Base-by-base conservation (phyloP, 2,113 vertebrate species). In the pig (Sus scrofa) region DNA sequence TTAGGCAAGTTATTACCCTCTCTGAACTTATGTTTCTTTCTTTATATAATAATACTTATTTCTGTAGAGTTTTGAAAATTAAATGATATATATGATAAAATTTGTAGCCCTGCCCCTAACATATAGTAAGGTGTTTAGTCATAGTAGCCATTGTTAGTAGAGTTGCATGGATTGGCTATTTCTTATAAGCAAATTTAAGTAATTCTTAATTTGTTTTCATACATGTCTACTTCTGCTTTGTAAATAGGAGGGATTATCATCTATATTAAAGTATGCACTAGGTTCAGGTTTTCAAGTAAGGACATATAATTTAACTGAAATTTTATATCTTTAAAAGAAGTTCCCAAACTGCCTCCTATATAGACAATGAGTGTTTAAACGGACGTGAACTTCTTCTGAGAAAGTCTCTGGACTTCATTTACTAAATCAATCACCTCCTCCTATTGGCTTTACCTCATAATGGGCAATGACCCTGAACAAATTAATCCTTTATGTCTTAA, bases 1-100 rank as follows among this genome's bases (percentile, higher is more conserved):
- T n/a, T n/a, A 39, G 58, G 34, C 52, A 91, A 91, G 24, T 94
- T 87, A 92, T 65, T 89, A 85, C 84, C 58, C 30, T 77, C 32
- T 89, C 37, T 58, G 30, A 54, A 60, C 6, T 26, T 63, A 56
- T 73, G 34, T 75, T 94, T 92, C 30, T 26, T 88, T 18, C 50
- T 63, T 56, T 54, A 56, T 71, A 27, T 50, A 70, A 68, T 30
- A 87, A 62, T 32, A 50, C 6, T 58, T 71, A 32, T 70, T 60
- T 54, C 58, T 75, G 14, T 24, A 26, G 44, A 85, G 8, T 34
- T 92, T 79, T 58, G 27, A 79, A 75, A 85, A 65, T 78, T 65
- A 73, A 88, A n/a, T 58, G 15, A 92, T 44, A n/a, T 58, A 65
- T 6, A n/a, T 71, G 7, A 62, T 71, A 68, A 92, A 84, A 52